phyloP scores from a whole-genome alignment of 2,888 invertebrate genomes.

The Lamellibrachia satsuma region DNA sequence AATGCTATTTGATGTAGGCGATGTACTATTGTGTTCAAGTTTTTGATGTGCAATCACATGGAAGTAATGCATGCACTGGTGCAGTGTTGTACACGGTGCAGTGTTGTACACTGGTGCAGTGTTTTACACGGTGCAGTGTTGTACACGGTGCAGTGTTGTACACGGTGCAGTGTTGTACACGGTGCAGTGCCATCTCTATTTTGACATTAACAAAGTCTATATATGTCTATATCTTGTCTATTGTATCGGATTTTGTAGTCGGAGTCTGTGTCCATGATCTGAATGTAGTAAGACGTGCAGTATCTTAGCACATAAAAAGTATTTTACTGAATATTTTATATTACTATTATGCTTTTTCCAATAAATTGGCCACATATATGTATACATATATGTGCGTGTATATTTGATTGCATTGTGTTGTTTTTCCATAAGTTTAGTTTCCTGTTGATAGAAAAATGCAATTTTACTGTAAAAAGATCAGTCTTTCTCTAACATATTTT shows the following conservation, averaged over 20 bases:
- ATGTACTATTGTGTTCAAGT: neutral
- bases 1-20: neutral
- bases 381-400: constrained; percentile 6
- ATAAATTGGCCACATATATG: constrained; percentile 12
- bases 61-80: neutral
- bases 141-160: neutral
- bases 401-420: neutral
- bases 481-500: too few species aligned
- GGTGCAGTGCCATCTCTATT: neutral
- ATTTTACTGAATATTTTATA: constrained; percentile 17
- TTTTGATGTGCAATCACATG: constrained; percentile 4
- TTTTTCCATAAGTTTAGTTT: neutral
- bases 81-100: neutral
- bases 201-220: neutral
- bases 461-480: too few species aligned
- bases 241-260: constrained; percentile 10
- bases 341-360: constrained; percentile 17
- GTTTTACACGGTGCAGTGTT: neutral
- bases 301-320: constrained; percentile 12
- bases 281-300: neutral
- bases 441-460: neutral
- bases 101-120: neutral
- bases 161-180: neutral
- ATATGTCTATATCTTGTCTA: neutral
- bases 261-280: neutral